Evolutionary conservation across 2,888 invertebrate species (phyloP), one percentile per base, ranked within the genome.

Genomic region (Neria commutata): DNA sequence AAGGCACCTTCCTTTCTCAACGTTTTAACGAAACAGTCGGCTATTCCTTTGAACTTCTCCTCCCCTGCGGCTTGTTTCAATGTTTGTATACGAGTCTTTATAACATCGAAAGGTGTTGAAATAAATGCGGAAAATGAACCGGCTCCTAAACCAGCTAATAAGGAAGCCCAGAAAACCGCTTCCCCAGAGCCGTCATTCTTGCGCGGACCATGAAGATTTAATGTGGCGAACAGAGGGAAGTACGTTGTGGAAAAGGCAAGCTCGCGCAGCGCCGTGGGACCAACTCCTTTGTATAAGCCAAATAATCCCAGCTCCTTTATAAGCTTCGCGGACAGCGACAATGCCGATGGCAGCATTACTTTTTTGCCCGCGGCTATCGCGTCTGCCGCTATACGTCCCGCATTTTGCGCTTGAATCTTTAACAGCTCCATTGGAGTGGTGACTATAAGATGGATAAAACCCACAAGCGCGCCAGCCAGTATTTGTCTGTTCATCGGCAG

Each of bases 351-450:
- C 64, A 88, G 88, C 56, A 86, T 83, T 11, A 89, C 75, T n/a
- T 82, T 81, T 76, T 86, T 86, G 2, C 89, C 89, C 76, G 85
- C 89, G 86, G 81, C 62, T 50, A 68, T 69, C 1, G 75, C 75
- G 81, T 88, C 88, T n/a, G 91, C 88, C 14, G 91, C 91, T 21
- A 92, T 84, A 71, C 96, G 84, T 14, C 96, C 96, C 23, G 95
- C 94, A 82, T 97, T 96, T 83, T 98, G 98, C 87, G 97, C 89
- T 83, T 97, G 97, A 72, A 98, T 98, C 85, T 98, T 98, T 14
- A 98, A 85, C 62, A 98, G 85, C 81, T 98, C 98, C 98, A 98
- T 98, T 2, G 98, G 98, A 1, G 98, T 98, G 19, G 98, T 98
- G 64, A 98, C 87, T 37, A 96, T 84, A 68, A 98, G 95, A 84